Conservation (phyloP, 1,140 invertebrate species). For the Pachypeltis micranthus region DNA sequence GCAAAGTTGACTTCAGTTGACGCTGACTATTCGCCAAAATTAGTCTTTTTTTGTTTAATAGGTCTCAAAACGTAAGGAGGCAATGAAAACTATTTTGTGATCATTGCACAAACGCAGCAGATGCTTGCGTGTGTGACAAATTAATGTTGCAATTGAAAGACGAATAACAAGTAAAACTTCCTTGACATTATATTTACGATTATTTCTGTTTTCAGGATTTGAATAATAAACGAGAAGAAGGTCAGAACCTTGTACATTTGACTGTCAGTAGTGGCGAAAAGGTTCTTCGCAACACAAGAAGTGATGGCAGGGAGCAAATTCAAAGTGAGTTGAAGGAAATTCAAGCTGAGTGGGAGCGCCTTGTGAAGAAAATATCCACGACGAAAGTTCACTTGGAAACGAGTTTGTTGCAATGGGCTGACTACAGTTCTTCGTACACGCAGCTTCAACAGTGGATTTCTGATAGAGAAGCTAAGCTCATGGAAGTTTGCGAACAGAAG, state of each 20-base stretch:
- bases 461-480: constrained; percentile 85
- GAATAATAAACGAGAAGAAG: constrained; percentile 72
- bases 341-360: constrained; percentile 83
- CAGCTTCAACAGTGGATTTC: constrained; percentile 91
- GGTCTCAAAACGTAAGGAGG: no score
- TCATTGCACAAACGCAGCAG: no score
- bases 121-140: no score
- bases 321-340: constrained; percentile 78
- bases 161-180: no score
- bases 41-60: no score
- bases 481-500: constrained; percentile 80
- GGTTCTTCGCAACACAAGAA: constrained; percentile 71
- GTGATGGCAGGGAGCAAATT: constrained; percentile 78
- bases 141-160: no score
- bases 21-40: no score
- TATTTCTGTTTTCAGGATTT: no score
- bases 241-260: constrained; percentile 76
- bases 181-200: no score
- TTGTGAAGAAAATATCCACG: constrained; percentile 84
- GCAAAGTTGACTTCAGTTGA: no score
- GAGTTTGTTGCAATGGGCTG: constrained; percentile 85
- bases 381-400: constrained; percentile 87
- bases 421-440: constrained; percentile 81
- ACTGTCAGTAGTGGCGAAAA: constrained; percentile 90
- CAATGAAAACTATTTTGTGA: no score